phyloP scores from a whole-genome alignment of 1,140 invertebrate genomes.

The Apis dorsata region DNA sequence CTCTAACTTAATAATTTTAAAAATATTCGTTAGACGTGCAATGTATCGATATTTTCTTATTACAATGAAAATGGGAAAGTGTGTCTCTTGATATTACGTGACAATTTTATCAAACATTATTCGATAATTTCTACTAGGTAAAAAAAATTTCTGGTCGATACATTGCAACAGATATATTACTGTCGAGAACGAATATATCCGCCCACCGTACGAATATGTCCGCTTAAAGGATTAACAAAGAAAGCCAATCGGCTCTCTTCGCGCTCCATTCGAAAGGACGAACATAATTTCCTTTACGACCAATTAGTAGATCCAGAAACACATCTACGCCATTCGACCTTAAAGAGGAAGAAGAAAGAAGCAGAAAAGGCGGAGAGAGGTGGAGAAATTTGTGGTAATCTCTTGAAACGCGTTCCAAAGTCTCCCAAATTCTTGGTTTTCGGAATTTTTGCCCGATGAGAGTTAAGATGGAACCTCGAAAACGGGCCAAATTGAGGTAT shows the following conservation, averaged over 20 bases:
- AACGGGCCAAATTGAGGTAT: constrained; percentile 50
- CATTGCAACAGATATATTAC: too few relatives aligned
- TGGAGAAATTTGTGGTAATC: constrained; percentile 42
- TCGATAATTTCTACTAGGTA: too few relatives aligned
- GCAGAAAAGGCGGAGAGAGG: background rate
- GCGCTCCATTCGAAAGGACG: constrained; percentile 19
- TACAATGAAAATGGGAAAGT: too few relatives aligned
- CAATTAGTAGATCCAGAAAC: constrained; percentile 70
- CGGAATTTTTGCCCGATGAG: constrained; percentile 29
- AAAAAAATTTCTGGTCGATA: too few relatives aligned
- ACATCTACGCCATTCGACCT: constrained; percentile 48
- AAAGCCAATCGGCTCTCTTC: background rate
- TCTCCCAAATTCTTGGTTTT: constrained; percentile 31
- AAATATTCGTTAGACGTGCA: too few relatives aligned
- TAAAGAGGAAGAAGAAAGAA: constrained; percentile 4
- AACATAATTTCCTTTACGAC: constrained; percentile 69
- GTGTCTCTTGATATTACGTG: too few relatives aligned
- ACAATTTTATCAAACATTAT: too few relatives aligned
- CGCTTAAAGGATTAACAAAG: too few relatives aligned
- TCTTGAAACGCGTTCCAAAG: constrained; percentile 59
- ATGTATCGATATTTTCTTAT: too few relatives aligned
- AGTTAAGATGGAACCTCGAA: constrained; percentile 37
- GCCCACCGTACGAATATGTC: too few relatives aligned
- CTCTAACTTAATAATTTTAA: too few relatives aligned
- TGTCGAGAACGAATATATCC: too few relatives aligned